These are phyloP conservation scores for Geotrypetes seraphini DNA, from an alignment of 2,797 vertebrate species.

Conservation along the genomic window DNA sequence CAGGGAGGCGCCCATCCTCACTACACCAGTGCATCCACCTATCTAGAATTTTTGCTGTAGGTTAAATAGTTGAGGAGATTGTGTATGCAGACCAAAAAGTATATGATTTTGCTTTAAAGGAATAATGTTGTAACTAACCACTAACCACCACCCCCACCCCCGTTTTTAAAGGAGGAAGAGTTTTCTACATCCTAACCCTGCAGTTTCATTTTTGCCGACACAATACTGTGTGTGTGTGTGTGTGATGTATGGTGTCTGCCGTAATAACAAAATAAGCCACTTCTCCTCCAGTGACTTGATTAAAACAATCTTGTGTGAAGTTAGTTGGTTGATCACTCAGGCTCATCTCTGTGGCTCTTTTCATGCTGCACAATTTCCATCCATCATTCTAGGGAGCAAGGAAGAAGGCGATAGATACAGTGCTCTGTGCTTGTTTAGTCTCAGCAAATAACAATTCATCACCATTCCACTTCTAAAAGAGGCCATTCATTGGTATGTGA, in stretches of 20 bases:
- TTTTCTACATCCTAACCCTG: constrained; percentile 5
- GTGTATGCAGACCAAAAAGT: too few relatives aligned
- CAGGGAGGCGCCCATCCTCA: too few relatives aligned
- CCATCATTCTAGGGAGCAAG: constrained; percentile 32
- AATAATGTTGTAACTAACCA: too few relatives aligned
- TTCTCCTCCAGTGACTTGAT: constrained; percentile 26
- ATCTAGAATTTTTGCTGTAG: too few relatives aligned
- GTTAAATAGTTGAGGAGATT: too few relatives aligned
- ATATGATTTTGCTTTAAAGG: too few relatives aligned
- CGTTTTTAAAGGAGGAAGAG: neutral
- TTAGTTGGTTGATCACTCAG: constrained; percentile 26
- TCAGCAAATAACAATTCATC: constrained; percentile 51
- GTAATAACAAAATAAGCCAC: constrained; percentile 15
- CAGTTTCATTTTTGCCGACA: constrained; percentile 10
- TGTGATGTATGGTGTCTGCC: constrained; percentile 6
- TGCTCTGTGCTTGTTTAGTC: constrained; percentile 46
- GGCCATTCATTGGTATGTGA: constrained; percentile 33
- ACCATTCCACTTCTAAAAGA: constrained; percentile 41
- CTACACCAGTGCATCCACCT: too few relatives aligned
- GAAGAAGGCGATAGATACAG: constrained; percentile 31
- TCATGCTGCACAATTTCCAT: constrained; percentile 31
- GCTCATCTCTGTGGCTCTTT: constrained; percentile 19
- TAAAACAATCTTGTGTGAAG: constrained; percentile 21
- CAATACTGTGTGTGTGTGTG: constrained; percentile 2
- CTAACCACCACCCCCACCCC: too few relatives aligned